Percentiles rank a stretch among this genome's conserved stretches.
These are phyloP conservation scores for Aphidius gifuensis DNA, from an alignment of 1,140 invertebrate genomes.

Conservation along the genomic window DNA sequence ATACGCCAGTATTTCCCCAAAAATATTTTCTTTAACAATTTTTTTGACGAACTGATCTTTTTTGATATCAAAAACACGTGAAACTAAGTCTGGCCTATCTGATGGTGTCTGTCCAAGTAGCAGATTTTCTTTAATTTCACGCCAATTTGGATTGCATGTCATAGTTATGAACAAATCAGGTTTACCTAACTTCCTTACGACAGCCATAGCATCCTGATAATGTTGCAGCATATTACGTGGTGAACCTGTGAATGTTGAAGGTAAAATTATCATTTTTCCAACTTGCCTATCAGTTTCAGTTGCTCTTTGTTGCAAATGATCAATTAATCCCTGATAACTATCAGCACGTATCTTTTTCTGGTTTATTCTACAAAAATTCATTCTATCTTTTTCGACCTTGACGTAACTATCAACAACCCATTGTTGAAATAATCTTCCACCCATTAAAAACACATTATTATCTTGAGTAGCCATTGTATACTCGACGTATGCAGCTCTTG, in stretches of 20 bases:
- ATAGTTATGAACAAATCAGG: no score
- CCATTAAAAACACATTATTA: background rate
- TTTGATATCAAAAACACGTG: conserved; percentile 20
- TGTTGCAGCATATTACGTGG: conserved; percentile 6
- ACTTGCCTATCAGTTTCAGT: background rate
- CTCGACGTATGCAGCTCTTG: background rate
- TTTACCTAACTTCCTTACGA: conserved; percentile 26
- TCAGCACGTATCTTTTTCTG: conserved; percentile 2
- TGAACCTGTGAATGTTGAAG: no score
- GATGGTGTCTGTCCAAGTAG: no score
- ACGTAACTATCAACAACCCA: conserved; percentile 9
- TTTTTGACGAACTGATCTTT: conserved; percentile 14
- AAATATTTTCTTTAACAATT: conserved; percentile 12
- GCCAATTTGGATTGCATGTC: no score
- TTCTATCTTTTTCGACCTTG: conserved; percentile 9
- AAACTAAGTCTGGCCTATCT: no score
- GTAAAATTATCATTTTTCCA: conserved; percentile 12
- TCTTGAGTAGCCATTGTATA: conserved; percentile 5
- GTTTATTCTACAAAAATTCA: background rate
- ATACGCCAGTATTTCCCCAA: conserved; percentile 11
- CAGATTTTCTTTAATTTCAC: no score
- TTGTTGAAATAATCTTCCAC: conserved; percentile 1
- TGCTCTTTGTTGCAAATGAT: conserved; percentile 7
- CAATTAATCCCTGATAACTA: conserved; percentile 7
- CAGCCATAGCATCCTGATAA: conserved; percentile 13